These are phyloP conservation scores for Hiodon alosoides DNA, from an alignment of 2,113 vertebrate species.

Conservation along the genomic window DNA sequence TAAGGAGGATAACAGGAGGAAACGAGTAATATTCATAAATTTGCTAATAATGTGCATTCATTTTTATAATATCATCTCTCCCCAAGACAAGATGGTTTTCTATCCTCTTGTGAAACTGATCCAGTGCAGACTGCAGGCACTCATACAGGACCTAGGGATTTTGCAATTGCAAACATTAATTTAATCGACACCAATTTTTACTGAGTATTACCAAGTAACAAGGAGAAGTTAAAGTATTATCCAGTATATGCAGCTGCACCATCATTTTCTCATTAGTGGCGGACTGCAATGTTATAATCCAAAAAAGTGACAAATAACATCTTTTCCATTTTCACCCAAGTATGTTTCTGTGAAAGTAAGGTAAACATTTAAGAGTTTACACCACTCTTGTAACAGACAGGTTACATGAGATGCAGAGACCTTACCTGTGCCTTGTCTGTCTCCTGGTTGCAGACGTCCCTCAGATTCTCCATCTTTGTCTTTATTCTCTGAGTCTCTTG, in stretches of 20 bases:
- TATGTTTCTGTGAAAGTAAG: too few relatives aligned
- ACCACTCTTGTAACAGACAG: too few relatives aligned
- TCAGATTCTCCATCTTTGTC: constrained; percentile 56
- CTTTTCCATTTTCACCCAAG: too few relatives aligned
- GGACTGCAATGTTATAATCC: too few relatives aligned
- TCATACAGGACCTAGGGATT: constrained; percentile 54
- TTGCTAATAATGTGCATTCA: constrained; percentile 39
- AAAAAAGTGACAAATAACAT: too few relatives aligned
- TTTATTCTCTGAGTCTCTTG: constrained; percentile 56
- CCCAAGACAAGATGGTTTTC: constrained; percentile 41
- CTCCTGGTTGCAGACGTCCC: constrained; percentile 53
- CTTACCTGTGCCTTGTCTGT: constrained; percentile 60
- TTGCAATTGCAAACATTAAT: neutral
- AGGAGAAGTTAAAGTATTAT: too few relatives aligned
- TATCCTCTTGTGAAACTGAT: constrained; percentile 50
- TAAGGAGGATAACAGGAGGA: too few relatives aligned
- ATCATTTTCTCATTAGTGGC: too few relatives aligned
- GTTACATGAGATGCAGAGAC: too few relatives aligned
- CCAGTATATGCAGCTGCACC: too few relatives aligned
- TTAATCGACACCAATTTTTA: neutral
- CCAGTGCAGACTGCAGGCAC: constrained; percentile 45
- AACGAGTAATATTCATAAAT: too few relatives aligned
- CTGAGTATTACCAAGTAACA: neutral
- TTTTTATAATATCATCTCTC: constrained; percentile 42
- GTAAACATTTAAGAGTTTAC: too few relatives aligned